phyloP scores from a whole-genome alignment of 2,888 invertebrate genomes.

The Glyphotaelius pellucidus region DNA sequence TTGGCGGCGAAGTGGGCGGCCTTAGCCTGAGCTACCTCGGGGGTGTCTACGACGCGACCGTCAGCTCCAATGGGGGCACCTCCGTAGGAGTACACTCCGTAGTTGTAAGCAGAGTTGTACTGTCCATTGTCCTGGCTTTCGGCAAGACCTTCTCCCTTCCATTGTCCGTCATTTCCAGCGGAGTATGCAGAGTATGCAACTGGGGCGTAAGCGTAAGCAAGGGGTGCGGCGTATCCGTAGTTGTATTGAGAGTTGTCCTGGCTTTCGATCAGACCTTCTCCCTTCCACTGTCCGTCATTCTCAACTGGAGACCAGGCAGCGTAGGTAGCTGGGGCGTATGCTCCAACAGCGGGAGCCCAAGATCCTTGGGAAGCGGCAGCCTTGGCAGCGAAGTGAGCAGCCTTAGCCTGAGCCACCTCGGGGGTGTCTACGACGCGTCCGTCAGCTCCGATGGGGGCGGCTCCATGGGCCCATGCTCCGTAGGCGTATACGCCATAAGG shows the following conservation, averaged over 20 bases:
- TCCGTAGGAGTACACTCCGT: slow-evolving; percentile 47
- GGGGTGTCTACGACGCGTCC: slow-evolving; percentile 74
- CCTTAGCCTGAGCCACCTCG: slow-evolving; percentile 80
- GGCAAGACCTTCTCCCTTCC: slow-evolving; percentile 79
- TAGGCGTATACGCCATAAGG: slow-evolving; percentile 47
- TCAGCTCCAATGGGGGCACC: slow-evolving; percentile 59
- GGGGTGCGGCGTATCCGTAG: slow-evolving; percentile 21
- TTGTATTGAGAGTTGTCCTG: slow-evolving; percentile 35
- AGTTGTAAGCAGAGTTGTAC: slow-evolving; percentile 6
- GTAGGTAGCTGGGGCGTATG: slow-evolving; percentile 40
- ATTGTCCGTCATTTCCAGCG: slow-evolving; percentile 67
- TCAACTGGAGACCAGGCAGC: slow-evolving; percentile 1
- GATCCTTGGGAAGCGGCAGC: slow-evolving; percentile 70
- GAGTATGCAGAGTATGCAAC: slow-evolving; percentile 3
- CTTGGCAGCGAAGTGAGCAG: slow-evolving; percentile 76
- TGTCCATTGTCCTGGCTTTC: slow-evolving; percentile 42
- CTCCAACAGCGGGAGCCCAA: slow-evolving; percentile 18
- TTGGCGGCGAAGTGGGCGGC: slow-evolving; percentile 68
- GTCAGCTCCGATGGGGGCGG: slow-evolving; percentile 69
- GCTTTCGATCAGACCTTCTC: slow-evolving; percentile 55
- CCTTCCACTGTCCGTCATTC: slow-evolving; percentile 52
- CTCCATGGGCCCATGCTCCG: slow-evolving; percentile 52
- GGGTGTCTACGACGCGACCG: slow-evolving; percentile 63
- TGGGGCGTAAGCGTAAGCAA: slow-evolving; percentile 18
- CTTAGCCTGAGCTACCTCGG: slow-evolving; percentile 63